phyloP scores from a whole-genome alignment of 2,113 vertebrate genomes.

The Podocnemis expansa region DNA sequence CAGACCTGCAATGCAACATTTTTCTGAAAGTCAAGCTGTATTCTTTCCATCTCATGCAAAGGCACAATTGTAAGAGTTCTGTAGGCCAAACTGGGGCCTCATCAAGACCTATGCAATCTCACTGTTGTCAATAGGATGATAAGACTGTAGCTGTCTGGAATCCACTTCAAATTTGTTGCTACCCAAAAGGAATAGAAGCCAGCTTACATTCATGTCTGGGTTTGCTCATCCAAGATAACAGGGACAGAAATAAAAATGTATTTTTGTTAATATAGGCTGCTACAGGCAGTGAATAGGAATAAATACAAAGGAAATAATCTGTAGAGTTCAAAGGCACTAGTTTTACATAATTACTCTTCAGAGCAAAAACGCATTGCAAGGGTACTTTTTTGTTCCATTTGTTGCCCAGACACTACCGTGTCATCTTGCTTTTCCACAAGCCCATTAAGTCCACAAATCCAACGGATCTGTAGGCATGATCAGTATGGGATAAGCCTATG shows the following conservation, averaged over 20 bases:
- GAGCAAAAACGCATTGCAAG: background rate
- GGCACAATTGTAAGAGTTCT: background rate
- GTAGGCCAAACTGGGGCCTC: background rate
- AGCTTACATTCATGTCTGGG: background rate
- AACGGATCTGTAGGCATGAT: background rate
- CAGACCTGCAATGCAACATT: background rate
- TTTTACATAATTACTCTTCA: background rate
- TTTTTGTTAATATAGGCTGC: background rate
- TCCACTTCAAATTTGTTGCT: background rate
- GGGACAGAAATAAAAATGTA: background rate
- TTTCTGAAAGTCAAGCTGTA: background rate
- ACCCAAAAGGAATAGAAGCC: background rate
- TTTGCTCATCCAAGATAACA: background rate
- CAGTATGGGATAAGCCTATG: background rate
- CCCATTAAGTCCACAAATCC: background rate
- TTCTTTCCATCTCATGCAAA: background rate
- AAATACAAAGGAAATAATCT: background rate
- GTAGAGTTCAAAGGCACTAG: background rate
- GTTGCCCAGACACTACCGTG: background rate
- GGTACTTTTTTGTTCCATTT: background rate
- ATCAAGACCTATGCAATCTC: background rate
- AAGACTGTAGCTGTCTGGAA: background rate
- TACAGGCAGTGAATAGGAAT: background rate
- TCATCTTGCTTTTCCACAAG: background rate
- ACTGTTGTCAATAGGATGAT: background rate